A percentile compares a stretch with the other conserved stretches of the same genome.
phyloP scores from a whole-genome alignment of 2,113 vertebrate species.

The Lampris incognitus region DNA sequence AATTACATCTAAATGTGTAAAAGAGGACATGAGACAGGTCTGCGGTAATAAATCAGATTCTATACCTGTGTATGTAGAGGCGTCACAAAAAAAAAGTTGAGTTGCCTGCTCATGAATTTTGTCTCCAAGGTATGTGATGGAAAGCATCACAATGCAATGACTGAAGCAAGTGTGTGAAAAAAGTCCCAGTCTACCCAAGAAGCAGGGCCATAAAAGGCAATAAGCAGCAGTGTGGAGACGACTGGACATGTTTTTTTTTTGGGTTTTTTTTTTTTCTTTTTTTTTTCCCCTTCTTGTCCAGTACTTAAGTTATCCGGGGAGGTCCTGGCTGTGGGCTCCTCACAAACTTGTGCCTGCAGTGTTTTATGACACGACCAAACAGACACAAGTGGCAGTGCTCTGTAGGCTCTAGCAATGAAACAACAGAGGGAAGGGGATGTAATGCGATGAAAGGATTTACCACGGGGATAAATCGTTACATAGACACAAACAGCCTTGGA shows the following conservation, averaged over 20 bases:
- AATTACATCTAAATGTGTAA: too few relatives aligned
- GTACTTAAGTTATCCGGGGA: conserved; percentile 26
- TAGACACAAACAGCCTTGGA: neutral
- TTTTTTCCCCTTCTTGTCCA: neutral
- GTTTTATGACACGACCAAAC: conserved; percentile 25
- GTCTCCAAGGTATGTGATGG: neutral
- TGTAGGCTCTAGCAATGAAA: conserved; percentile 5
- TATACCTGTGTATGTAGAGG: too few relatives aligned
- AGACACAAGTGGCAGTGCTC: conserved; percentile 23
- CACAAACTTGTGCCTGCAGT: conserved; percentile 17
- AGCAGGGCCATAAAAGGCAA: conserved; percentile 54
- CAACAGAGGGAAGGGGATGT: neutral
- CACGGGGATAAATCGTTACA: too few relatives aligned
- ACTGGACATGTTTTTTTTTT: neutral
- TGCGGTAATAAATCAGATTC: too few relatives aligned
- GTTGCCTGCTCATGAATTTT: too few relatives aligned
- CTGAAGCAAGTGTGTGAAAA: neutral
- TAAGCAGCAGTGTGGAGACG: conserved; percentile 9
- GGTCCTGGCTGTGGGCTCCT: conserved; percentile 28
- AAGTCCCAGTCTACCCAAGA: conserved; percentile 11
- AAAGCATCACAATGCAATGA: conserved; percentile 28
- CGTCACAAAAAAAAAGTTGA: too few relatives aligned
- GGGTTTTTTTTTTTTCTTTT: neutral
- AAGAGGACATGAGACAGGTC: too few relatives aligned
- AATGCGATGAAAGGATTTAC: neutral